A percentile compares a stretch with the other conserved stretches of the same genome.
Conservation (phyloP, 2,888 invertebrate genomes). For the Thecocarcelia acutangulata region DNA sequence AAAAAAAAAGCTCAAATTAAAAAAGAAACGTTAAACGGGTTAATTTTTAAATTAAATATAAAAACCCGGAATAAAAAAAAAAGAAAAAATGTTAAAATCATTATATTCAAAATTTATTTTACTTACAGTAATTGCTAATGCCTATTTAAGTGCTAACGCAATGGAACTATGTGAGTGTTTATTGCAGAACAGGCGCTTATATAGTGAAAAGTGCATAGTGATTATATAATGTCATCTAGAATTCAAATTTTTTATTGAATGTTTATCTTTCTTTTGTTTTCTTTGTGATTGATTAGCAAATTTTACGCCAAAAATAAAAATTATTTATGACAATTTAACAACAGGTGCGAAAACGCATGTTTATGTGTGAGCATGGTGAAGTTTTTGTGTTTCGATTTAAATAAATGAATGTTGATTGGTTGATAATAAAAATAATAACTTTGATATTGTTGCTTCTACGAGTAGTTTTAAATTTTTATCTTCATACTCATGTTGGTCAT, state of each 20-base stretch:
- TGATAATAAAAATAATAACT: too few relatives aligned
- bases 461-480: too few relatives aligned
- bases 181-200: neutral
- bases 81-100: conserved; percentile 29
- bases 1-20: conserved; percentile 6
- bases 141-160: conserved; percentile 39
- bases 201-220: neutral
- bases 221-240: conserved; percentile 24
- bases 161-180: conserved; percentile 68
- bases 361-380: conserved; percentile 23
- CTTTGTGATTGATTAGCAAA: conserved; percentile 50
- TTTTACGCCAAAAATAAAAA: conserved; percentile 60
- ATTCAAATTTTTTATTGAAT: conserved; percentile 31
- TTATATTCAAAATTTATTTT: conserved; percentile 11
- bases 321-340: conserved; percentile 62
- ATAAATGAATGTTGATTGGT: too few relatives aligned
- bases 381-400: conserved; percentile 39
- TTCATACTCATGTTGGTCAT: too few relatives aligned
- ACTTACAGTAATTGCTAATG: conserved; percentile 24
- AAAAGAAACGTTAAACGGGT: conserved; percentile 11
- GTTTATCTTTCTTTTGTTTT: conserved; percentile 31
- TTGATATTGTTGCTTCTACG: too few relatives aligned
- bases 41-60: neutral
- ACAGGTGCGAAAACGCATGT: conserved; percentile 67
- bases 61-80: conserved; percentile 15